phyloP scores from a whole-genome alignment of 2,113 vertebrate species.

The Nothoprocta pentlandii region DNA sequence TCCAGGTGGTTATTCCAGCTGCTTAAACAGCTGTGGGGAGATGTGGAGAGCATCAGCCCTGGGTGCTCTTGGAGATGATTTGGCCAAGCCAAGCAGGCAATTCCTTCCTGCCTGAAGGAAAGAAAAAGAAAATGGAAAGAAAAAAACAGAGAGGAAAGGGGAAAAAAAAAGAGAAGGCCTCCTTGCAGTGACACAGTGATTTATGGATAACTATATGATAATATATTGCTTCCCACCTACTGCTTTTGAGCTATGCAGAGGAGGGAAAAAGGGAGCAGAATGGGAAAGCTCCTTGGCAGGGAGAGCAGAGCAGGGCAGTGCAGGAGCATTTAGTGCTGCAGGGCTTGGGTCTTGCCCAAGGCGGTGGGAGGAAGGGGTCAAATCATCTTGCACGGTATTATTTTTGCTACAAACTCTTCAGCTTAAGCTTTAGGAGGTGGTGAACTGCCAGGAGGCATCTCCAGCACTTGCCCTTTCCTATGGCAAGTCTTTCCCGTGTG shows the following conservation, averaged over 20 bases:
- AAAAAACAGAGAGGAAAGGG: background rate
- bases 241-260: background rate
- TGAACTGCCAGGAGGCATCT: background rate
- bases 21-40: background rate
- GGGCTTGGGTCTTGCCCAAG: background rate
- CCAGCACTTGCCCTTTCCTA: background rate
- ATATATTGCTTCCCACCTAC: background rate
- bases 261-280: background rate
- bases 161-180: background rate
- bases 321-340: background rate
- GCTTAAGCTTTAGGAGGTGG: background rate
- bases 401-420: background rate
- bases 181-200: background rate
- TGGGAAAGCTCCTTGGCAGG: background rate
- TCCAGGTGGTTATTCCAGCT: background rate
- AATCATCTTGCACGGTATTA: accelerated
- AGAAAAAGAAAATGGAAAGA: background rate
- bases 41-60: background rate
- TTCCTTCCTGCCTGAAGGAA: background rate
- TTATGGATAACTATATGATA: background rate
- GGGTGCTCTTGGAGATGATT: background rate
- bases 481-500: background rate
- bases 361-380: background rate
- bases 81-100: background rate
- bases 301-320: background rate